These are phyloP conservation scores for Notamacropus eugenii DNA, from an alignment of 2,797 vertebrate genomes.

Conservation along the genomic window DNA sequence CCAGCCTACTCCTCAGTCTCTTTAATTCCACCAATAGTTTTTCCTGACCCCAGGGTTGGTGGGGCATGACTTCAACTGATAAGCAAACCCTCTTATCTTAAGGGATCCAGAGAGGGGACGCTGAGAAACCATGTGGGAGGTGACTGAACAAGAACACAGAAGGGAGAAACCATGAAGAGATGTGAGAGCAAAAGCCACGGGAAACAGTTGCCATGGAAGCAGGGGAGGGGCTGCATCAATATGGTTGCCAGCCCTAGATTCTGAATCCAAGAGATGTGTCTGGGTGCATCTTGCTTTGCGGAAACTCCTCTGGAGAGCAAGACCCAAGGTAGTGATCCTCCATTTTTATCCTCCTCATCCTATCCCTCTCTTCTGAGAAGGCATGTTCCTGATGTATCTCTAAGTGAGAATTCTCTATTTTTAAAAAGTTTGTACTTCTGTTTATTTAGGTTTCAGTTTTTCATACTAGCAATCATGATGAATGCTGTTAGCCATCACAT, in stretches of 20 bases:
- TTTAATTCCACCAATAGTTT: neutral
- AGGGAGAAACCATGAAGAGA: neutral
- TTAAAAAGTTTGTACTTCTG: neutral
- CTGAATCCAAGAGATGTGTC: neutral
- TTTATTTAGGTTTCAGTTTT: neutral
- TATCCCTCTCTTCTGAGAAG: neutral
- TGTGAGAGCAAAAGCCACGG: neutral
- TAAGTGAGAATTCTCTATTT: neutral
- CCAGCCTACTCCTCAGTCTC: neutral
- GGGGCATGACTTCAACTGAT: neutral
- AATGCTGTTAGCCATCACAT: neutral
- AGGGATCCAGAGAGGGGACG: neutral
- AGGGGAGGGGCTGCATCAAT: neutral
- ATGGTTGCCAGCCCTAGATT: neutral
- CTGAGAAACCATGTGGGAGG: neutral
- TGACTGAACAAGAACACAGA: neutral
- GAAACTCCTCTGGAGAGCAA: neutral
- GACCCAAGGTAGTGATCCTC: neutral
- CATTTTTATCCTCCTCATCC: neutral
- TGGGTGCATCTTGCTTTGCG: neutral
- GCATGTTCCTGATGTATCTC: neutral
- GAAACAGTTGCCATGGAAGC: constrained; percentile 2
- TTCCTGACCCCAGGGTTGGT: neutral
- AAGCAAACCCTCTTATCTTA: neutral
- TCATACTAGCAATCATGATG: neutral